Percentiles rank a stretch among this genome's conserved stretches.
Evolutionary conservation across 2,113 vertebrate genomes (phyloP).

Genomic region (Argyrosomus japonicus): DNA sequence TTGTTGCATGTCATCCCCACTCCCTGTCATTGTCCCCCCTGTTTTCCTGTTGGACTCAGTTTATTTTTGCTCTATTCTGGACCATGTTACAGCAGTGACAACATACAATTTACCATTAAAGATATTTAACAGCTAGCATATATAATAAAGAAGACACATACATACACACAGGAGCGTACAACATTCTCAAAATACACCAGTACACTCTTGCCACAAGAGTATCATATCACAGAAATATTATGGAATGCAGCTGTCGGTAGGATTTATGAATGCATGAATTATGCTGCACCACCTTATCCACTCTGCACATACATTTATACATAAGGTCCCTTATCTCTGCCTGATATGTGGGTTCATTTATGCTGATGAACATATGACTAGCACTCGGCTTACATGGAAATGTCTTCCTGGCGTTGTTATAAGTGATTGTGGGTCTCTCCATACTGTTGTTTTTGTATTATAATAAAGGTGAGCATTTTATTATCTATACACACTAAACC

Average conservation of each 20-base stretch:
- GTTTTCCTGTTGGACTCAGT: conserved; percentile 5
- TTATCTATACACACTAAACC: not conserved
- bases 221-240: conserved; percentile 18
- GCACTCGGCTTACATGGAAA: conserved; percentile 8
- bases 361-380: conserved; percentile 38
- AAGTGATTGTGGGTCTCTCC: not conserved
- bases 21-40: conserved; percentile 13
- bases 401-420: not conserved
- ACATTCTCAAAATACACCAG: conserved; percentile 8
- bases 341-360: conserved; percentile 37
- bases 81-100: not conserved
- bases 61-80: too few species aligned
- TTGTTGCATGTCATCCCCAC: conserved; percentile 9
- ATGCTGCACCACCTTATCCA: conserved; percentile 9
- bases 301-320: conserved; percentile 41
- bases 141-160: conserved; percentile 9
- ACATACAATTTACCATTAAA: not conserved
- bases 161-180: not conserved
- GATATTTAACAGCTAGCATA: not conserved
- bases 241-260: conserved; percentile 16
- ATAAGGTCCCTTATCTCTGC: conserved; percentile 32
- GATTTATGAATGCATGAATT: conserved; percentile 41
- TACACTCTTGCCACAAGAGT: conserved; percentile 3
- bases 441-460: not conserved
- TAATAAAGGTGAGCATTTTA: not conserved